Conservation (phyloP, 1,140 invertebrate genomes). For the Anadara kagoshimensis region DNA sequence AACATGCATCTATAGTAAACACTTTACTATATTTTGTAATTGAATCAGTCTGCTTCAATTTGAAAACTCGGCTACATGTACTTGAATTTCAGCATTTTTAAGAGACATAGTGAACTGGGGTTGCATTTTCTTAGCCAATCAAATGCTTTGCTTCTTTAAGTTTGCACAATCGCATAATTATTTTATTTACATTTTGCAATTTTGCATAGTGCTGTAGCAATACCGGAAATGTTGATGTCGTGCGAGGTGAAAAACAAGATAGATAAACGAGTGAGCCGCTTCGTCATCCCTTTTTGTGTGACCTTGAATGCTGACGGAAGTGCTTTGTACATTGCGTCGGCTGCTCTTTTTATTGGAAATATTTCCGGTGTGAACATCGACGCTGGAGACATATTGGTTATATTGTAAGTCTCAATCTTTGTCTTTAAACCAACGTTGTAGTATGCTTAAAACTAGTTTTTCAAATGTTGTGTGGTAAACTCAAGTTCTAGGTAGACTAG, state of each 20-base stretch:
- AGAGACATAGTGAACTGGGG: too few species aligned
- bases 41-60: too few species aligned
- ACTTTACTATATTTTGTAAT: too few species aligned
- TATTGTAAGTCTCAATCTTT: slow-evolving; percentile 78
- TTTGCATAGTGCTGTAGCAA: slow-evolving; percentile 66
- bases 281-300: slow-evolving; percentile 92
- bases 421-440: not conserved
- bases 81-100: too few species aligned
- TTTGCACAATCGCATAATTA: not conserved
- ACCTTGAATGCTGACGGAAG: slow-evolving; percentile 97
- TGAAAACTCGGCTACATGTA: too few species aligned
- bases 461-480: not conserved
- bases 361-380: slow-evolving; percentile 88
- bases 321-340: slow-evolving; percentile 90
- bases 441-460: not conserved
- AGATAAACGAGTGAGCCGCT: slow-evolving; percentile 75
- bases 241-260: slow-evolving; percentile 57
- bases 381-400: slow-evolving; percentile 69
- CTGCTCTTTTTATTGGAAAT: slow-evolving; percentile 94
- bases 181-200: too few species aligned
- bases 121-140: not conserved
- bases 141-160: not conserved
- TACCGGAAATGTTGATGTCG: slow-evolving; percentile 65
- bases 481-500: not conserved
- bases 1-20: too few species aligned